Evolutionary conservation across 1,140 invertebrate genomes (phyloP), one percentile per base, ranked within the genome.

Genomic region (Aphidius gifuensis): DNA sequence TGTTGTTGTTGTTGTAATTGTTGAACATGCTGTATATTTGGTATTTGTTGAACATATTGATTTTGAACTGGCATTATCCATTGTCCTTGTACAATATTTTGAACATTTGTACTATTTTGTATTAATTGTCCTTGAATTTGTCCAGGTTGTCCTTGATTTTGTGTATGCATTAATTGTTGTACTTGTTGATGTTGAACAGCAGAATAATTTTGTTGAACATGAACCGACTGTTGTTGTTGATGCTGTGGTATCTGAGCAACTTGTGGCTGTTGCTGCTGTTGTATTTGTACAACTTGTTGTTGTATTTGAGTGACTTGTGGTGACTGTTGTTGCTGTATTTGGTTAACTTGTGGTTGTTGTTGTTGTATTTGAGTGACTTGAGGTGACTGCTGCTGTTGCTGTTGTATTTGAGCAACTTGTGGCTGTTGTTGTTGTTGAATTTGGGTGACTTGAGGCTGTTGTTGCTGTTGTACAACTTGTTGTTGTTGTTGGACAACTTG

Each of bases 1-100:
- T 62, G 62, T 61, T 66, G 62, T 23, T 58, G 44, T 54, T 66
- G 67, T 40, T 53, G 40, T 9, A 54, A 16, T 21, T 66, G 60
- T 42, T 56, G 46, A 45, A 58, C 47, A 9, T 55, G 58, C 1
- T 57, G 50, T 4, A 16, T 46, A 53, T 9, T 11, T 32, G 63
- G 9, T 43, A 47, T 43, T 56, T 61, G 60, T 16, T 62, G 55
- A 1, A 32, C 23, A 32, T 32, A 32, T 32, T 32, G 23, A 32
- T 32, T 32, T 32, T 32, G 23, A 32, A 32, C 23, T n/a, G 66
- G 54, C 60, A 65, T 60, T 1, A 49, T 43, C 66, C 66, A 64
- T 42, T 68, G 61, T 16, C 64, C 51, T 23, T 62, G 66, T 40
- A 58, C 6, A 6, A 63, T 42, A 44, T 63, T 63, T 40, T 63